Evolutionary conservation across 2,797 vertebrate species (phyloP), one percentile per base, ranked within the genome.

Genomic region (Nyctibius grandis): DNA sequence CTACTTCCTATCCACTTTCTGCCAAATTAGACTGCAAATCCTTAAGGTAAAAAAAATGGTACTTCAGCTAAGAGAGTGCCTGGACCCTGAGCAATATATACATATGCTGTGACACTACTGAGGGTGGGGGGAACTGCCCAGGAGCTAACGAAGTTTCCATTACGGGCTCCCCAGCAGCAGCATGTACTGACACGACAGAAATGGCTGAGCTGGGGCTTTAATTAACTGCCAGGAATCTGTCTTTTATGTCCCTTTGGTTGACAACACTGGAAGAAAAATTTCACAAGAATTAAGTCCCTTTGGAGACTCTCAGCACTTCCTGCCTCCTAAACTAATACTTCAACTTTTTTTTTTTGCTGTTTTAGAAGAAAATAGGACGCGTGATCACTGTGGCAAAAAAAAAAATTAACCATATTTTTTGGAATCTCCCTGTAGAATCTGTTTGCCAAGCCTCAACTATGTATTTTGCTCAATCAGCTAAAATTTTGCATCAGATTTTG

Each of bases 371-470:
- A 94, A 77, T 48, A 68, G 78, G 78, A 89, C 89, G 69, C 0
- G 0, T 9, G 21, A 57, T 34, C 25, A 31, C n/a, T 6, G 14
- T 8, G 11, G 54, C 0, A 1, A 74, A 50, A 70, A 70, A 54
- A 54, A 34, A 45, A 42, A 28, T 12, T 5, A 15, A 25, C 26
- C 15, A 2, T 7, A 5, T 17, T 33, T 69, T 48, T 31, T 28
- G 23, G 15, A 15, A 88, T 48, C 63, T 67, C 56, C 45, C 72
- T 54, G 47, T 3, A 59, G 74, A 73, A 51, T 31, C 40, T 40
- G 18, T 29, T 68, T 9, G 1, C 44, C 44, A 56, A 82, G n/a
- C 10, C 34, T 36, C 9, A 36, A 31, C 12, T 6, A 1, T 1
- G 1, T 3, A 8, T 45, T 65, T 70, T 44, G 11, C 54, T 63